Conservation (phyloP, 2,113 vertebrate genomes). For the Capricornis sumatraensis region DNA sequence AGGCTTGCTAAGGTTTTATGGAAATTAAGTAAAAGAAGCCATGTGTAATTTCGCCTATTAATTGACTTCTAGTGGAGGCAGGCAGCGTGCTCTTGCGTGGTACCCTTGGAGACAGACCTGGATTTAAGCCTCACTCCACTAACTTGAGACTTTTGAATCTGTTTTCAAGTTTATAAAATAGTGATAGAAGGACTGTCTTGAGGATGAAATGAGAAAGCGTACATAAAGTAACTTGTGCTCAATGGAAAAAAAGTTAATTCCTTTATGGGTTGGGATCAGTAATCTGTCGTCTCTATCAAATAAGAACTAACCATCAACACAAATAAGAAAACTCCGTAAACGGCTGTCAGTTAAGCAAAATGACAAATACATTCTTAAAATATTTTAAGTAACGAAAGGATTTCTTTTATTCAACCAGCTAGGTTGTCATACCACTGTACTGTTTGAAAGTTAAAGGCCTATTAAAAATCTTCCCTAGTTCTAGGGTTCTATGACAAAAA, state of each 20-base stretch:
- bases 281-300: background rate
- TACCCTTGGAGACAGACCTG: background rate
- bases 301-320: background rate
- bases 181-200: background rate
- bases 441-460: slow-evolving; percentile 2
- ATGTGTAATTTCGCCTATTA: background rate
- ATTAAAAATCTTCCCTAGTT: background rate
- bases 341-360: background rate
- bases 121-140: background rate
- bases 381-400: background rate
- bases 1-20: background rate
- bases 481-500: background rate
- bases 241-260: background rate
- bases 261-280: background rate
- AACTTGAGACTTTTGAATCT: background rate
- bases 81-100: fast-evolving
- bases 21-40: background rate
- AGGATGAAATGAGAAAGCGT: background rate
- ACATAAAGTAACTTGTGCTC: background rate
- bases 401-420: background rate
- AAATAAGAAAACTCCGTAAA: background rate
- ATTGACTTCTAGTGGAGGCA: background rate
- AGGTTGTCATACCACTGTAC: background rate
- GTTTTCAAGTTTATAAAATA: background rate
- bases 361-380: background rate